Conservation (phyloP, 2,113 vertebrate species). For the Campylomormyrus numenius region DNA sequence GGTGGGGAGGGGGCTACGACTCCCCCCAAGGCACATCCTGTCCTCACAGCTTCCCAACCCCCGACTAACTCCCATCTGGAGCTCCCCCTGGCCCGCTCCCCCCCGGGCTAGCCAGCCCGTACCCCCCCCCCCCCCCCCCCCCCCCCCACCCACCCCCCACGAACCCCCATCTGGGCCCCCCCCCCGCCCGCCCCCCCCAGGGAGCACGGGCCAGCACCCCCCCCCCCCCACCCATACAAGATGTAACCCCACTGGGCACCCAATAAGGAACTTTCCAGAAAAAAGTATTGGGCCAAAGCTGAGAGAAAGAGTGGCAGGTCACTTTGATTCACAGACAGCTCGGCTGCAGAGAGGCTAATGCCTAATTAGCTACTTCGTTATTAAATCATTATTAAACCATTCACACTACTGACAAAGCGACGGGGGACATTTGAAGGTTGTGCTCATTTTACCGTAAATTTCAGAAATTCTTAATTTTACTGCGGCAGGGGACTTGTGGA, state of each 20-base stretch:
- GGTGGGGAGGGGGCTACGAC: too few species aligned
- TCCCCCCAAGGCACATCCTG: too few species aligned
- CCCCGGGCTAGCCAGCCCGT: too few species aligned
- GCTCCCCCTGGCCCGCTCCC: too few species aligned
- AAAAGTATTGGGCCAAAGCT: background rate
- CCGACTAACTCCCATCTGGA: too few species aligned
- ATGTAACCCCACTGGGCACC: background rate
- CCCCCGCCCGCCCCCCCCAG: too few species aligned
- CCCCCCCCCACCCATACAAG: background rate
- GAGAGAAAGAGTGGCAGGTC: background rate
- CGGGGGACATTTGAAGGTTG: slow-evolving; percentile 3
- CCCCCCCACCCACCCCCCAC: too few species aligned
- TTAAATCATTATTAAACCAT: background rate
- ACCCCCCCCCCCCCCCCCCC: too few species aligned
- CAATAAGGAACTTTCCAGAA: background rate
- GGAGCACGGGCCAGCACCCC: too few species aligned
- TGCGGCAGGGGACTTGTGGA: background rate
- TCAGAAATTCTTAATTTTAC: background rate
- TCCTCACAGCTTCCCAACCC: too few species aligned
- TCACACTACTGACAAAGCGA: background rate
- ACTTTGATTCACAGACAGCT: background rate
- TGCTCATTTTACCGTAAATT: background rate
- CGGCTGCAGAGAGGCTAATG: background rate
- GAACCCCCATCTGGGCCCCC: too few species aligned
- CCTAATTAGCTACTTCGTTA: background rate